A percentile compares a stretch with the other conserved stretches of the same genome.
phyloP scores from a whole-genome alignment of 1,140 invertebrate species.

The Drosophila subobscura region DNA sequence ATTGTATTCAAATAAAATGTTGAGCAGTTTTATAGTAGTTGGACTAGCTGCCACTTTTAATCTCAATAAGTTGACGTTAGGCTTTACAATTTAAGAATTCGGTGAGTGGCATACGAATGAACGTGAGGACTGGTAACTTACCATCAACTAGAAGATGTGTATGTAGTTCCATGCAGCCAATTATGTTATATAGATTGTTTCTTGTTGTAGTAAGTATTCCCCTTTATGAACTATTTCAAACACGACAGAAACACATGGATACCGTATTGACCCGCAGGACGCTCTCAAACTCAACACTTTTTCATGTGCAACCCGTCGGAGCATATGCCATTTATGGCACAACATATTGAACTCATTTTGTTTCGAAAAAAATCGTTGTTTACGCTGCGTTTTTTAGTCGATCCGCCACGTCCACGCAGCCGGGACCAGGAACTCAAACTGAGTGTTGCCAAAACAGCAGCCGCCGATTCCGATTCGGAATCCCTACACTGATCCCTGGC shows the following conservation, averaged over 20 bases:
- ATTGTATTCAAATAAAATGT: no score
- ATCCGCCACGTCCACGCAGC: conserved; percentile 68
- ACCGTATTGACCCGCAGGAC: not conserved
- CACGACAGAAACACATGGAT: conserved; percentile 36
- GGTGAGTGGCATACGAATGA: no score
- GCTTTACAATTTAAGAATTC: no score
- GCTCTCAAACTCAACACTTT: conserved; percentile 39
- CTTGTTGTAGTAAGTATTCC: no score
- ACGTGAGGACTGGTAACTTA: not conserved
- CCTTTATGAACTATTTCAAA: conserved; percentile 5
- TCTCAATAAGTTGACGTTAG: no score
- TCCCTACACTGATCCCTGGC: conserved; percentile 48
- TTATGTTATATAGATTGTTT: not conserved
- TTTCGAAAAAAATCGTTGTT: conserved; percentile 20
- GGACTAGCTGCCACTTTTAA: no score
- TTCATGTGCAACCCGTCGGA: conserved; percentile 7
- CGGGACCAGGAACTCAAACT: conserved; percentile 73
- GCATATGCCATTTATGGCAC: conserved; percentile 46
- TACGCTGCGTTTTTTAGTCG: conserved; percentile 46
- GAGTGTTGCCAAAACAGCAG: conserved; percentile 82
- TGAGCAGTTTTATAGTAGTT: no score
- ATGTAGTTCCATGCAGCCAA: not conserved
- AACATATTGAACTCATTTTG: conserved; percentile 55
- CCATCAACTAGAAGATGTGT: not conserved
- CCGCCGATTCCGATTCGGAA: conserved; percentile 35